Evolutionary conservation across 1,140 invertebrate genomes (phyloP).

Genomic region (Bombus soroeensis): DNA sequence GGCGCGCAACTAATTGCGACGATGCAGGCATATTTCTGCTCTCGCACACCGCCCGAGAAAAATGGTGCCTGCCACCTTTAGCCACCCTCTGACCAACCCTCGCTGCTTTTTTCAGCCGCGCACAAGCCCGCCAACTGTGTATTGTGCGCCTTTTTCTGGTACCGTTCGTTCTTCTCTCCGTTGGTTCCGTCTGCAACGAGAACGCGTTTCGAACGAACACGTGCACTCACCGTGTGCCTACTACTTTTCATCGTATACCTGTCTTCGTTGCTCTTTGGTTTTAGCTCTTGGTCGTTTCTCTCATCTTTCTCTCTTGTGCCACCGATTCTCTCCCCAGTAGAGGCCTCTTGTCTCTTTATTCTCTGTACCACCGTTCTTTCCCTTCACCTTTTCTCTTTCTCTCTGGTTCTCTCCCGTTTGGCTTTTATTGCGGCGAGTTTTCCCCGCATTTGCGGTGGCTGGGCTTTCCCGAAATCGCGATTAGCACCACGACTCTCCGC

Average conservation of each 20-base stretch:
- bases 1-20: constrained; percentile 64
- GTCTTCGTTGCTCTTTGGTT: not conserved
- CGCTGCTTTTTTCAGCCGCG: not conserved
- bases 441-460: constrained; percentile 57
- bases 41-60: constrained; percentile 56
- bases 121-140: not conserved
- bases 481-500: constrained; percentile 50
- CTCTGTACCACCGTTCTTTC: not conserved
- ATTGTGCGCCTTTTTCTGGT: constrained; percentile 30
- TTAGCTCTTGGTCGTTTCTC: too few relatives aligned
- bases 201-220: constrained; percentile 52
- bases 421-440: constrained; percentile 55
- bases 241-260: not conserved
- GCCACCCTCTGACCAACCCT: not conserved
- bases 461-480: constrained; percentile 64
- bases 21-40: constrained; percentile 65
- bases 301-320: not conserved
- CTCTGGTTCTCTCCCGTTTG: not conserved
- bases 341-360: constrained; percentile 1
- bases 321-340: not conserved
- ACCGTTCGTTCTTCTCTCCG: not conserved
- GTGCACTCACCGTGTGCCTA: constrained; percentile 7
- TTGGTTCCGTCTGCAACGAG: constrained; percentile 18
- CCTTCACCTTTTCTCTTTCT: too few relatives aligned
- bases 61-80: constrained; percentile 43